Percentiles rank a stretch among this genome's conserved stretches.
Evolutionary conservation across 2,113 vertebrate species (phyloP).

Genomic region (Lampris incognitus): DNA sequence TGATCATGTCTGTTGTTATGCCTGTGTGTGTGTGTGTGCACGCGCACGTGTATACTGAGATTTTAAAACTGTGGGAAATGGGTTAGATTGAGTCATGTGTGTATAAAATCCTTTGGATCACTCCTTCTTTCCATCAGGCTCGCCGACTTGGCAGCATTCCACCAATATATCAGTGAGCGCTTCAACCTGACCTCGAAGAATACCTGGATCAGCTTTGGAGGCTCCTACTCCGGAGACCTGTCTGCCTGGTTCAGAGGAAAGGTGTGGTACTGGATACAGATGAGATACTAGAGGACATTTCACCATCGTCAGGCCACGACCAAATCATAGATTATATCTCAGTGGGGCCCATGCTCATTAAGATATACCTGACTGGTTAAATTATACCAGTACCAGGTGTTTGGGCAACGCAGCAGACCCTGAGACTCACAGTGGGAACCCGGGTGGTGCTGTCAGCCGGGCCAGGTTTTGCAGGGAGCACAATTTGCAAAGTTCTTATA

Average conservation of each 20-base stretch:
- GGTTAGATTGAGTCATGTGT: background rate
- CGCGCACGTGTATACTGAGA: background rate
- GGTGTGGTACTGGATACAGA: constrained; percentile 61
- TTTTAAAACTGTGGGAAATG: background rate
- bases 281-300: too few relatives aligned
- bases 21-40: background rate
- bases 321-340: too few relatives aligned
- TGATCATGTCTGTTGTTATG: background rate
- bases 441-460: too few relatives aligned
- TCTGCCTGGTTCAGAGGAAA: constrained; percentile 89
- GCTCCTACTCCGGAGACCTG: constrained; percentile 87
- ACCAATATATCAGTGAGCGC: constrained; percentile 74
- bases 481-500: too few relatives aligned
- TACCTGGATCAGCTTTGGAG: constrained; percentile 90
- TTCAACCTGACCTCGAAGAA: constrained; percentile 80
- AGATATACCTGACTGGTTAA: too few relatives aligned
- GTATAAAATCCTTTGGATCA: background rate
- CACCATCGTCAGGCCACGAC: too few relatives aligned
- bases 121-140: constrained; percentile 71
- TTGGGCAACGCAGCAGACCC: too few relatives aligned
- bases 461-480: too few relatives aligned
- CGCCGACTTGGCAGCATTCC: constrained; percentile 81
- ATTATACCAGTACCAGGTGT: too few relatives aligned
- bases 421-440: too few relatives aligned
- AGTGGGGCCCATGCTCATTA: too few relatives aligned